Evolutionary conservation across 1,140 invertebrate genomes (phyloP).

Genomic region (Neodiprion fabricii): DNA sequence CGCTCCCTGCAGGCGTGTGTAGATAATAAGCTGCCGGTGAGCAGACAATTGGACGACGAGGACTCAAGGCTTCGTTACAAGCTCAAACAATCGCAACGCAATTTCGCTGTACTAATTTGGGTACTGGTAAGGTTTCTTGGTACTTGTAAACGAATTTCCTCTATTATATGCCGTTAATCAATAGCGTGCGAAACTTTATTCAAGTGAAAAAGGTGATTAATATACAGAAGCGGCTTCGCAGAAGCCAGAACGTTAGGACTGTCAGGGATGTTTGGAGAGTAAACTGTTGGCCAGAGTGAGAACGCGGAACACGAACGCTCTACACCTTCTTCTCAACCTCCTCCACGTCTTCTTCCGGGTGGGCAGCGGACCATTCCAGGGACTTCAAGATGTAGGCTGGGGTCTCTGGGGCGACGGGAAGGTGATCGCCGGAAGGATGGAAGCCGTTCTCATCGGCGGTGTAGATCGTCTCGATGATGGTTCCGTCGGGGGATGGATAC

Average conservation of each 20-base stretch:
- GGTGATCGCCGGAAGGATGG: conserved; percentile 36
- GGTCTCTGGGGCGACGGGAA: conserved; percentile 49
- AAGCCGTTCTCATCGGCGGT: conserved; percentile 52
- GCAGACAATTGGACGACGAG: conserved; percentile 6
- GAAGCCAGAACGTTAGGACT: background rate
- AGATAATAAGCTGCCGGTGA: conserved; percentile 4
- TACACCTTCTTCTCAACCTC: background rate
- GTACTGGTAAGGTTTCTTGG: too few species aligned
- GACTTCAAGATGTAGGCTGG: conserved; percentile 37
- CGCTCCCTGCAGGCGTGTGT: background rate
- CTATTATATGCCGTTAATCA: background rate
- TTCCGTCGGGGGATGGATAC: conserved; percentile 58
- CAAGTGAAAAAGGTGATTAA: background rate
- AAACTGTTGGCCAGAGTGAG: background rate
- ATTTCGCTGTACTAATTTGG: background rate
- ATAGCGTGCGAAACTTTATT: background rate
- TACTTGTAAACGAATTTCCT: too few species aligned
- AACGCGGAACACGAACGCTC: background rate
- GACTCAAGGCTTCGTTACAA: background rate
- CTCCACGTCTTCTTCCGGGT: background rate
- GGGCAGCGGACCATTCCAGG: conserved; percentile 22
- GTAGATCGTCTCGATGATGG: conserved; percentile 46
- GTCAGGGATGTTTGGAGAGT: background rate
- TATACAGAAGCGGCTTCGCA: background rate
- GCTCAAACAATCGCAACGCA: background rate